Percentiles rank a stretch among this genome's conserved stretches.
phyloP scores from a whole-genome alignment of 2,888 invertebrate species.

The Apamea anceps region DNA sequence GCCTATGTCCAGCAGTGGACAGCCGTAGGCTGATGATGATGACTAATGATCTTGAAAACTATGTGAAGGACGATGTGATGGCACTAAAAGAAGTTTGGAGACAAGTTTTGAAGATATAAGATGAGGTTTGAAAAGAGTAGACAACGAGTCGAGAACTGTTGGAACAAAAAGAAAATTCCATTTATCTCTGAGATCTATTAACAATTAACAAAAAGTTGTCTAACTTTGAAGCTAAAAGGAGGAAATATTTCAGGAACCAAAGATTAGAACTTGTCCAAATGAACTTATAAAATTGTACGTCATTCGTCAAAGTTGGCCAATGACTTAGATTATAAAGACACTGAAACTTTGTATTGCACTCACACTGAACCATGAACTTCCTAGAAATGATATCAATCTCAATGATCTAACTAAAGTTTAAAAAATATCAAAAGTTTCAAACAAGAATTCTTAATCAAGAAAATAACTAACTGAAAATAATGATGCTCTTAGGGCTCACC shows the following conservation, averaged over 20 bases:
- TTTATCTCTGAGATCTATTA: no score
- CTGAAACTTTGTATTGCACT: neutral
- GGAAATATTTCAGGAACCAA: neutral
- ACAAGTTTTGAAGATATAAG: no score
- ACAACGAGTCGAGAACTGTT: neutral
- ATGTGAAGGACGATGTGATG: neutral
- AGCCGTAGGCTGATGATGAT: no score
- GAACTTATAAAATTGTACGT: neutral
- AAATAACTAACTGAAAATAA: neutral
- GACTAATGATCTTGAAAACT: neutral
- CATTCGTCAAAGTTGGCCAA: neutral
- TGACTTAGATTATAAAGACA: neutral
- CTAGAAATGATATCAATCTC: neutral
- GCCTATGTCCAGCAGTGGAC: no score
- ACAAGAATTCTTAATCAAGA: neutral
- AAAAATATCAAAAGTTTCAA: neutral
- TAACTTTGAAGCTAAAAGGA: neutral
- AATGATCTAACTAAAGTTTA: neutral
- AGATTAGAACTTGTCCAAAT: neutral
- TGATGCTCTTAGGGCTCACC: neutral
- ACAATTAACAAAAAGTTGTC: neutral
- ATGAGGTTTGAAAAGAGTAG: no score
- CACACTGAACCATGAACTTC: neutral
- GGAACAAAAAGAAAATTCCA: no score
- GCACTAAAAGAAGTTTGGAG: neutral